Conservation (phyloP, 2,888 invertebrate genomes). For the Eretmocerus hayati region DNA sequence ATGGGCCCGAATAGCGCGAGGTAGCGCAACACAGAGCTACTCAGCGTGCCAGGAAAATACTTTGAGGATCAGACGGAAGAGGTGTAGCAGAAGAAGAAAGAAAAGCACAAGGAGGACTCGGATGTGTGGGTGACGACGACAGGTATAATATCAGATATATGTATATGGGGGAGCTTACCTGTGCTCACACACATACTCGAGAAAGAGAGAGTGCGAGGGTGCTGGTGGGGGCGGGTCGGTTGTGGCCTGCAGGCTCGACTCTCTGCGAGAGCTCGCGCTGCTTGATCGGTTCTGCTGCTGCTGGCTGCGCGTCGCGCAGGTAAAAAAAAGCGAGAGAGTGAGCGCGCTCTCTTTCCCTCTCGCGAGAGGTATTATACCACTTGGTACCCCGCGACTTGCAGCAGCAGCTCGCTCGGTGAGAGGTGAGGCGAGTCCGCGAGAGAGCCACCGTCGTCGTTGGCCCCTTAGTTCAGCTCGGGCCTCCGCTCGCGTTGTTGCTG, state of each 20-base stretch:
- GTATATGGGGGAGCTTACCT: background rate
- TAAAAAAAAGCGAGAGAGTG: background rate
- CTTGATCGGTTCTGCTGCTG: constrained; percentile 8
- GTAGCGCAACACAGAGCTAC: no score
- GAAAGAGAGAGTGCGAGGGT: background rate
- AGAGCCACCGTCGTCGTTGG: background rate
- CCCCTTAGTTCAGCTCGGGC: background rate
- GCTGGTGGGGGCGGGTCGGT: background rate
- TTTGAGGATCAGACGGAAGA: no score
- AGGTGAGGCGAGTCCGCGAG: background rate
- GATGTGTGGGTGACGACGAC: background rate
- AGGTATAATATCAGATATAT: no score
- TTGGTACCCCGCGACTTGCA: no score
- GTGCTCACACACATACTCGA: background rate
- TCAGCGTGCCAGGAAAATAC: no score
- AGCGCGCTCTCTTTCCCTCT: no score
- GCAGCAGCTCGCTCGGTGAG: background rate
- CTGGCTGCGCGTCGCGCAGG: background rate
- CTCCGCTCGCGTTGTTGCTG: background rate
- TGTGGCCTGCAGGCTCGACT: no score
- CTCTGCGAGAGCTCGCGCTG: constrained; percentile 1
- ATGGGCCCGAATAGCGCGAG: no score
- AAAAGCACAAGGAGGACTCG: background rate
- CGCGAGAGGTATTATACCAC: no score
- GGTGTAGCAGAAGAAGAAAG: no score